Base-by-base conservation (phyloP, 2,797 vertebrate genomes). In the Hippoglossus hippoglossus region DNA sequence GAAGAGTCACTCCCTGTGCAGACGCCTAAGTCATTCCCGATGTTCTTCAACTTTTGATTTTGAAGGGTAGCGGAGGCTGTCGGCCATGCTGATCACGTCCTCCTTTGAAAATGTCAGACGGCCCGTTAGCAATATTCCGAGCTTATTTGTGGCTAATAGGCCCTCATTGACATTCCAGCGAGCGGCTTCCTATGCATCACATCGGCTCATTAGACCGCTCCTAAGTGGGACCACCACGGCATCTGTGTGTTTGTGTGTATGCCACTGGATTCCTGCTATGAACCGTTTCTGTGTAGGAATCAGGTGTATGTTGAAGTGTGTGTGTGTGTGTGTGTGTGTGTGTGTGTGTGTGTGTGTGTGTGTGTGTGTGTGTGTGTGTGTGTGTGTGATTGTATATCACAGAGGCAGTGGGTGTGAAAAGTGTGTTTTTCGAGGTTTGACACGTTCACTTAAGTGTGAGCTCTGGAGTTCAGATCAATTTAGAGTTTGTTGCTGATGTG, bases 41-140 rank as follows among this genome's bases (percentile, higher is more conserved):
- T 73, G 69, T 63, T 74, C 80, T 79, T 84, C 77, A 79, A 72
- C 77, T 80, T 85, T 80, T 77, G 63, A 69, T 80, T 86, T 70
- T 86, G 83, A 89, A 88, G 71, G 75, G 83, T 79, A 71, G 56
- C 28, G 0, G 57, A 76, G 77, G 71, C 81, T 34, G 63, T 85
- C 60, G 67, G 83, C 80, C 82, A 91, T 88, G 90, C 89, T n/a
- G 55, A 80, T 91, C 90, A 87, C 87, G 83, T 90, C 79, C 77
- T 78, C 75, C 77, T 90, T 86, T 87, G 86, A 91, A 92, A 93
- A 93, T 93, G 92, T 93, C 93, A 93, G 89, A 79, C 71, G 47
- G 87, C 77, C 90, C 75, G 89, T 92, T 93, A 90, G 89, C 72
- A 80, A 87, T 84, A 85, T 87, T 80, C 81, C 55, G 56, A 69